phyloP scores from a whole-genome alignment of 2,113 vertebrate species.

The Muscicapa adusta region DNA sequence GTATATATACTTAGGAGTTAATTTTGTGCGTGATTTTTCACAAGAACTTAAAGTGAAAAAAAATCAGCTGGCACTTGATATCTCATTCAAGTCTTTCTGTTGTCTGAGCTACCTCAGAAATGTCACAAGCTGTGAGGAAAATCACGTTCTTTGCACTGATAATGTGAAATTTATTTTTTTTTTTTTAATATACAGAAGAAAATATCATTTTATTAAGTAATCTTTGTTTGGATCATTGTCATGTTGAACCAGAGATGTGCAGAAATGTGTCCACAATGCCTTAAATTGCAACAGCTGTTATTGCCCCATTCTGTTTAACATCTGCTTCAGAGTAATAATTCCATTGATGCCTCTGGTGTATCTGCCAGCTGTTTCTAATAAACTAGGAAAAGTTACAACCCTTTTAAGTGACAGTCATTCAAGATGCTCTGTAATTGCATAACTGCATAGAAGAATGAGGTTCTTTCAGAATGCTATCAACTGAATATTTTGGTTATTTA shows the following conservation, averaged over 20 bases:
- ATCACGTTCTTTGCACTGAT: neutral
- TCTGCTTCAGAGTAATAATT: slow-evolving; percentile 54
- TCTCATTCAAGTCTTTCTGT: neutral
- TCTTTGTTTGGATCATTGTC: slow-evolving; percentile 34
- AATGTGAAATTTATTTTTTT: neutral
- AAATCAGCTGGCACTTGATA: neutral
- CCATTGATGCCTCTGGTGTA: neutral
- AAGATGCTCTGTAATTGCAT: slow-evolving; percentile 7
- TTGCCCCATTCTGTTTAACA: slow-evolving; percentile 59
- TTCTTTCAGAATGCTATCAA: neutral
- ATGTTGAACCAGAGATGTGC: slow-evolving; percentile 18
- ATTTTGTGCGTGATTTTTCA: neutral
- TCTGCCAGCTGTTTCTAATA: slow-evolving; percentile 65
- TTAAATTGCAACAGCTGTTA: slow-evolving; percentile 51
- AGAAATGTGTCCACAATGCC: slow-evolving; percentile 22
- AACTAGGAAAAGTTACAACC: slow-evolving; percentile 35
- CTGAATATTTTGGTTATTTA: slow-evolving; percentile 32
- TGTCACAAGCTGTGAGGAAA: neutral
- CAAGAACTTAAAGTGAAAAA: neutral
- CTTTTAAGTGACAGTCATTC: slow-evolving; percentile 61
- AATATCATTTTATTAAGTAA: neutral
- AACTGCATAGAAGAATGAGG: neutral
- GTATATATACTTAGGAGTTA: neutral
- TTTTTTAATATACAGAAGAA: slow-evolving; percentile 7
- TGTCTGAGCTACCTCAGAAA: neutral